These are phyloP conservation scores for Poecilia latipinna DNA, from an alignment of 2,113 vertebrate species.

Conservation along the genomic window DNA sequence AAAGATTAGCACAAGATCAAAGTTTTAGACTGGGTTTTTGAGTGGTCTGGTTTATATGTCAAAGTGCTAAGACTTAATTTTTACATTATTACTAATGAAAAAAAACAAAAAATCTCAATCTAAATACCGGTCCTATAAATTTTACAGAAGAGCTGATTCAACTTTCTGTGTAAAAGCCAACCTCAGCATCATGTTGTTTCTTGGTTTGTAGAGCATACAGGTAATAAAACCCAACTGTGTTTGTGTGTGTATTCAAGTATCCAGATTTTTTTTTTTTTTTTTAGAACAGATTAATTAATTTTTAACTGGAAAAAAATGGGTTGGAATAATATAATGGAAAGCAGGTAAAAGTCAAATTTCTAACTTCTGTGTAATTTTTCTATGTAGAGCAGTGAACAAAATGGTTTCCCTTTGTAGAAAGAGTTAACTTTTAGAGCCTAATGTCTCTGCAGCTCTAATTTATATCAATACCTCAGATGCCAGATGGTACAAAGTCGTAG, in stretches of 20 bases:
- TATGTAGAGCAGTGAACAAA: constrained; percentile 15
- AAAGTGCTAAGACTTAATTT: too few relatives aligned
- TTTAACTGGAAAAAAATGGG: background rate
- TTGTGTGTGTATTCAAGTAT: too few relatives aligned
- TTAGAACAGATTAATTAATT: background rate
- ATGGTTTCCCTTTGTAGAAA: constrained; percentile 32
- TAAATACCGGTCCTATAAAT: background rate
- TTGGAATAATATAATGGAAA: background rate
- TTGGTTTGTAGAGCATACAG: background rate
- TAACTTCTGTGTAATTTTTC: constrained; percentile 16
- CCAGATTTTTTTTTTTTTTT: too few relatives aligned
- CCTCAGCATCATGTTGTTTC: background rate
- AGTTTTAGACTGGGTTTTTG: too few relatives aligned
- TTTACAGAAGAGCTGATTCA: background rate
- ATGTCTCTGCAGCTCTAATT: constrained; percentile 39
- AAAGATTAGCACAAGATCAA: too few relatives aligned
- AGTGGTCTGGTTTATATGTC: too few relatives aligned
- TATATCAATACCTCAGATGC: constrained; percentile 47
- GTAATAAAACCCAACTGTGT: background rate
- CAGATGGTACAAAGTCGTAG: constrained; percentile 44
- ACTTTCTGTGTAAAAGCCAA: background rate
- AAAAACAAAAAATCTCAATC: background rate
- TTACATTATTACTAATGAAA: too few relatives aligned
- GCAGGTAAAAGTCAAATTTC: background rate
- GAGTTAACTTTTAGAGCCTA: constrained; percentile 37